A percentile compares a stretch with the other conserved stretches of the same genome.
phyloP scores from a whole-genome alignment of 2,888 invertebrate genomes.

The Rhaphigaster nebulosa region DNA sequence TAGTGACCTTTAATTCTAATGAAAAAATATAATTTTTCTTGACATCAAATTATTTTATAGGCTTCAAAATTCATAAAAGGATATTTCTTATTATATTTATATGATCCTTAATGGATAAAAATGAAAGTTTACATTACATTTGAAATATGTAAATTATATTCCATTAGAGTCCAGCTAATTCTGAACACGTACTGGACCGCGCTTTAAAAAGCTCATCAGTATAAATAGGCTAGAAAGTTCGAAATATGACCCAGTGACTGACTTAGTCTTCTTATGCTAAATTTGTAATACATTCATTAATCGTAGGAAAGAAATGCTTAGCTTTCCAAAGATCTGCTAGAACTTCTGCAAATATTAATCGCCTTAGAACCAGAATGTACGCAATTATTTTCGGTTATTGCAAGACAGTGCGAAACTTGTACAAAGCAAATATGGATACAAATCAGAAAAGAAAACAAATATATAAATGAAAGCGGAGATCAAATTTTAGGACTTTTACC shows the following conservation, averaged over 20 bases:
- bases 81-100: too few species aligned
- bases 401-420: too few species aligned
- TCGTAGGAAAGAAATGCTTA: background rate
- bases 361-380: too few species aligned
- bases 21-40: too few species aligned
- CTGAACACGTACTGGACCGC: background rate
- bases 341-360: too few species aligned
- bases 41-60: too few species aligned
- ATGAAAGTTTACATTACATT: background rate
- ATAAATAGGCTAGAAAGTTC: background rate
- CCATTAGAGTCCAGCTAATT: background rate
- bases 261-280: background rate
- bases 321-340: background rate
- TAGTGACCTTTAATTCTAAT: too few species aligned
- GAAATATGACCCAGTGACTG: slow-evolving; percentile 22
- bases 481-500: background rate
- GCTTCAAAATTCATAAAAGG: too few species aligned
- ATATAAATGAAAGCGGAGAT: background rate
- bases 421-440: too few species aligned
- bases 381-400: too few species aligned
- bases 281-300: background rate
- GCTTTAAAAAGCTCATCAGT: background rate
- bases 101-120: background rate
- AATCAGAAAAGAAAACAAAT: background rate
- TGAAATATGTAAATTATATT: background rate